These are phyloP conservation scores for Apodemia mormo DNA, from an alignment of 2,888 invertebrate species.

Conservation along the genomic window DNA sequence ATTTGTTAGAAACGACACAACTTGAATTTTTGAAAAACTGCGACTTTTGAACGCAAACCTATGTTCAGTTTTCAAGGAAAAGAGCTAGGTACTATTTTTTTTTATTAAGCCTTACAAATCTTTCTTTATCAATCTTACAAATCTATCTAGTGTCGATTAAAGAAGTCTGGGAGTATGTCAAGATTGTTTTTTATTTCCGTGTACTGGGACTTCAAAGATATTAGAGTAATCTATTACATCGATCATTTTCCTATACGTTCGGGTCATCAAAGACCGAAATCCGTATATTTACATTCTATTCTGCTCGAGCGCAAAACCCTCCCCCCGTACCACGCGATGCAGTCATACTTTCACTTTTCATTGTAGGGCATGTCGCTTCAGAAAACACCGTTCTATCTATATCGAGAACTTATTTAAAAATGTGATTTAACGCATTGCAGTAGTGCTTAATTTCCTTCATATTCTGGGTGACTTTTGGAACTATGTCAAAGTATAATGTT, in stretches of 20 bases:
- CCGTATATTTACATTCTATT: constrained; percentile 64
- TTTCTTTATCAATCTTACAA: no score
- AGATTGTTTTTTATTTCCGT: neutral
- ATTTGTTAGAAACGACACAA: no score
- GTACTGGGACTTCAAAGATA: neutral
- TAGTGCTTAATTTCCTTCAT: constrained; percentile 36
- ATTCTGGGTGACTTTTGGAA: constrained; percentile 38
- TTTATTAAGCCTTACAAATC: no score
- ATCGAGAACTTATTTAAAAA: constrained; percentile 28
- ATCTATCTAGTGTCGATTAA: no score
- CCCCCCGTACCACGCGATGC: constrained; percentile 46
- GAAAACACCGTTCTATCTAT: constrained; percentile 44
- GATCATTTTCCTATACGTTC: constrained; percentile 29
- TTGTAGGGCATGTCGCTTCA: constrained; percentile 67
- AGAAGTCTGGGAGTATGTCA: no score
- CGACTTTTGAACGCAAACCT: no score
- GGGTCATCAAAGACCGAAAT: constrained; percentile 72
- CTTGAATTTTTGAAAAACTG: no score
- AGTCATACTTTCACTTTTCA: constrained; percentile 77
- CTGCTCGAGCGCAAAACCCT: constrained; percentile 60
- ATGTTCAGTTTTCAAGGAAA: no score
- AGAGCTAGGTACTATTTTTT: no score
- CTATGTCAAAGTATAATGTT: constrained; percentile 46
- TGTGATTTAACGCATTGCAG: constrained; percentile 1
- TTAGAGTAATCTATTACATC: neutral